Conservation (phyloP, 2,888 invertebrate species). For the Mesorhabditis belari region DNA sequence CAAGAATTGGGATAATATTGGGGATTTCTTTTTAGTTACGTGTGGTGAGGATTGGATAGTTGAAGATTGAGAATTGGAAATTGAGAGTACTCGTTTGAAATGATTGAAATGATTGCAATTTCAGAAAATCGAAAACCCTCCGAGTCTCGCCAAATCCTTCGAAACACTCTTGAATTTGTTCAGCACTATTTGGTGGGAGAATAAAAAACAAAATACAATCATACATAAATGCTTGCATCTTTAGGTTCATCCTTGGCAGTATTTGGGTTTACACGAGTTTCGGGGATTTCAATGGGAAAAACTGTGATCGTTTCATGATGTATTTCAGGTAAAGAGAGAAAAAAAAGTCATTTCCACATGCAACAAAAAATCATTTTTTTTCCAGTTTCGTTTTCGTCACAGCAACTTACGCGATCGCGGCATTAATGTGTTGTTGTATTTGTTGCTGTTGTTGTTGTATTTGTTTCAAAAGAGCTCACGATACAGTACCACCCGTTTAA, state of each 20-base stretch:
- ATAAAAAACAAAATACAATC: not conserved
- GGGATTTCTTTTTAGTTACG: too few relatives aligned
- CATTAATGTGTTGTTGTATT: conserved; percentile 11
- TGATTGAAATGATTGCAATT: not conserved
- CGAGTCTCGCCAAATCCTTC: conserved; percentile 2
- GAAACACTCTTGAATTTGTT: conserved; percentile 7
- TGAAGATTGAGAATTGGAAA: too few relatives aligned
- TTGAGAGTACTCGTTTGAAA: not conserved
- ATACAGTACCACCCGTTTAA: too few relatives aligned
- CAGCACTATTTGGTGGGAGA: conserved; percentile 12
- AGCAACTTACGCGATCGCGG: conserved; percentile 12
- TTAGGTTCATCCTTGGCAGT: conserved; percentile 21
- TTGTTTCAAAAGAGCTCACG: conserved; percentile 7
- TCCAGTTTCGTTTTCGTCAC: conserved; percentile 18
- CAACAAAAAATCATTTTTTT: conserved; percentile 2
- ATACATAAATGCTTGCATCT: conserved; percentile 1
- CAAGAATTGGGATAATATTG: not conserved
- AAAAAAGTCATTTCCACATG: too few relatives aligned
- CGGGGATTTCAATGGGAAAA: not conserved
- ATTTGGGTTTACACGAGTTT: conserved; percentile 19
- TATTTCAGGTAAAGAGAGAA: not conserved
- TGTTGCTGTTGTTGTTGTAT: conserved; percentile 27
- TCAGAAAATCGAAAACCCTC: not conserved
- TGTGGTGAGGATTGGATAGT: too few relatives aligned
- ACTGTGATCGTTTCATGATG: conserved; percentile 12